Percentiles rank a stretch among this genome's conserved stretches.
These are phyloP conservation scores for Nylanderia fulva DNA, from an alignment of 1,140 invertebrate species.

Conservation along the genomic window DNA sequence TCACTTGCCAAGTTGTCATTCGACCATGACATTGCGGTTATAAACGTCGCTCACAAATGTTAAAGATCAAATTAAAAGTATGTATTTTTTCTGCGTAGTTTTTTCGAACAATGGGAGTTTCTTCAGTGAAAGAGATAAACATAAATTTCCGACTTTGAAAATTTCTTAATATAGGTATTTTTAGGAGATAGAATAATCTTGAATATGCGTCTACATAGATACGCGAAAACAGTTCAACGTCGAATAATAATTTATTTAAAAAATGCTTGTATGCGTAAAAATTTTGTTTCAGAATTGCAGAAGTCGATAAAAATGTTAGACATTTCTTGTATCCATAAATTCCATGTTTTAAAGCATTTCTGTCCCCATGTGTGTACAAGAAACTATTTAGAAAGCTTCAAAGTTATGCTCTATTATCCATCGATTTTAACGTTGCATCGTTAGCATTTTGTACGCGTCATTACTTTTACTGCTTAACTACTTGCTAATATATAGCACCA, in stretches of 20 bases:
- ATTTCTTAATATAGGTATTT: background rate
- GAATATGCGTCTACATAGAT: too few species aligned
- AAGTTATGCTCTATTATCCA: background rate
- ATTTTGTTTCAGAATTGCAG: background rate
- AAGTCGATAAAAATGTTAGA: background rate
- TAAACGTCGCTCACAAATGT: background rate
- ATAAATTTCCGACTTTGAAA: background rate
- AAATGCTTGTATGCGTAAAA: background rate
- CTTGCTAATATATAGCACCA: background rate
- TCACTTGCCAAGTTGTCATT: slow-evolving; percentile 15
- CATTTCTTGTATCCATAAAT: too few species aligned
- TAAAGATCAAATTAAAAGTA: background rate
- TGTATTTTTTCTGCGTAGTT: background rate
- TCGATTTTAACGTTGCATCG: background rate
- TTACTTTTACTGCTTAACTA: slow-evolving; percentile 28
- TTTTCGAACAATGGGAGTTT: background rate
- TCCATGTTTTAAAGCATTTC: too few species aligned
- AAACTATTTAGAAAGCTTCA: slow-evolving; percentile 14
- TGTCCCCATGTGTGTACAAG: background rate
- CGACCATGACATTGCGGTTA: slow-evolving; percentile 1
- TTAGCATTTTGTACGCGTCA: background rate
- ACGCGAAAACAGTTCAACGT: background rate
- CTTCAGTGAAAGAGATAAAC: background rate
- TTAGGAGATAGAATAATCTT: background rate
- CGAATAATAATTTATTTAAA: background rate